These are phyloP conservation scores for Chaenogobius annularis DNA, from an alignment of 2,113 vertebrate genomes.

Conservation along the genomic window DNA sequence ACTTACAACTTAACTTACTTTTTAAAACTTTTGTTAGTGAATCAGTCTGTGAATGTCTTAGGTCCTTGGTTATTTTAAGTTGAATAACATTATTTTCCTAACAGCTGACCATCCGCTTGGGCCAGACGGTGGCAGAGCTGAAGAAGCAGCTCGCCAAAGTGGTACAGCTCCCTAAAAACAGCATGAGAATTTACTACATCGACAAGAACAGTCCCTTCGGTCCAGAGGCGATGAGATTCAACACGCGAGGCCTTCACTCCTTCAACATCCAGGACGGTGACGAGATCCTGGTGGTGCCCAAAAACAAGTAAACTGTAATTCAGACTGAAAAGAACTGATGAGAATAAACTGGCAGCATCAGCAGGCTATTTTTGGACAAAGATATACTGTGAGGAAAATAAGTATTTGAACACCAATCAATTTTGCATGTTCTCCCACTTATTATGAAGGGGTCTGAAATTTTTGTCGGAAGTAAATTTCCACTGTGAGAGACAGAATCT, in stretches of 20 bases:
- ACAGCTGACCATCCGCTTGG: conserved; percentile 84
- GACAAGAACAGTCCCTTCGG: conserved; percentile 87
- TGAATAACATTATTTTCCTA: no score
- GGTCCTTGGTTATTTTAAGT: no score
- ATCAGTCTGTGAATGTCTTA: no score
- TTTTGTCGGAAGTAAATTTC: no score
- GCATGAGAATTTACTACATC: conserved; percentile 94
- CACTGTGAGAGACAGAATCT: no score
- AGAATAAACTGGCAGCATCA: conserved; percentile 18
- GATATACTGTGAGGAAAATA: background rate
- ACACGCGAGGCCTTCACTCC: conserved; percentile 87
- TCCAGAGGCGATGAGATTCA: conserved; percentile 95
- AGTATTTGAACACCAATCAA: no score
- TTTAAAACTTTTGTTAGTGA: no score
- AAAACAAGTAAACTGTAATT: conserved; percentile 81
- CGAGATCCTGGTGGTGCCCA: conserved; percentile 91
- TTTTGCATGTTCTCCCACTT: no score
- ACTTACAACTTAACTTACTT: no score
- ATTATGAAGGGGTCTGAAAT: no score
- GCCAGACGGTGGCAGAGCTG: conserved; percentile 94
- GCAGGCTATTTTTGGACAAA: conserved; percentile 5
- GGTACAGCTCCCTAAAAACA: conserved; percentile 87
- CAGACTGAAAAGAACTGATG: background rate
- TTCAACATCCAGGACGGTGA: conserved; percentile 95
- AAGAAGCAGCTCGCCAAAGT: conserved; percentile 90